These are phyloP conservation scores for Eudyptes chrysolophus DNA, from an alignment of 2,113 vertebrate genomes.

Conservation along the genomic window DNA sequence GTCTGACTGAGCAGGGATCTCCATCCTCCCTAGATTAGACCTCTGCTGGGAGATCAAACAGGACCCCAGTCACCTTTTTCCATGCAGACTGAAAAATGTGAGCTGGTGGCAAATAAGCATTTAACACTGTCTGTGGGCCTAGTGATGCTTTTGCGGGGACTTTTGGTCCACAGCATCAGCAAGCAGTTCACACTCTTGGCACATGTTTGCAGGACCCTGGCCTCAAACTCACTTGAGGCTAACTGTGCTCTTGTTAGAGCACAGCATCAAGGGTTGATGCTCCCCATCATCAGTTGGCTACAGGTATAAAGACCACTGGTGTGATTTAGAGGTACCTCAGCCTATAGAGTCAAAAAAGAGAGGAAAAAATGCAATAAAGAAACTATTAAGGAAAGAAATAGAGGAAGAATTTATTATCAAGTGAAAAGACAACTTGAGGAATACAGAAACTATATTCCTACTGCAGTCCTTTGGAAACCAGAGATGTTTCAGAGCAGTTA, in stretches of 20 bases:
- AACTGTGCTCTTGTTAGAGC: not conserved
- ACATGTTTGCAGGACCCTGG: not conserved
- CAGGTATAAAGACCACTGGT: not conserved
- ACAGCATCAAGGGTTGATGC: too few species aligned
- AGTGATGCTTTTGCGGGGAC: not conserved
- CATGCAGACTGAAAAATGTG: not conserved
- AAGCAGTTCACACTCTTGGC: not conserved
- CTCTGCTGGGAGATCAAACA: not conserved
- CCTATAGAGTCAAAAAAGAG: not conserved
- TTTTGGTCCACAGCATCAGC: not conserved
- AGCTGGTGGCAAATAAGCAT: not conserved
- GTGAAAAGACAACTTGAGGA: not conserved
- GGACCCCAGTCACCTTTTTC: not conserved
- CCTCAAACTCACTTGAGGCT: not conserved
- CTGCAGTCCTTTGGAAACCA: not conserved
- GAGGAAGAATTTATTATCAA: not conserved
- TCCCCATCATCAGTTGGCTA: too few species aligned
- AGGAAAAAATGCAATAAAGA: not conserved
- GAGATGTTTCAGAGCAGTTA: not conserved
- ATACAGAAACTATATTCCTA: not conserved
- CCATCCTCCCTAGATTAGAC: not conserved
- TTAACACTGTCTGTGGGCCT: not conserved
- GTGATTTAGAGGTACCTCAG: not conserved
- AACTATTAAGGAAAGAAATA: not conserved
- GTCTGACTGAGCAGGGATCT: not conserved